Evolutionary conservation across 2,888 invertebrate genomes (phyloP).

Genomic region (Euzetes globulus): DNA sequence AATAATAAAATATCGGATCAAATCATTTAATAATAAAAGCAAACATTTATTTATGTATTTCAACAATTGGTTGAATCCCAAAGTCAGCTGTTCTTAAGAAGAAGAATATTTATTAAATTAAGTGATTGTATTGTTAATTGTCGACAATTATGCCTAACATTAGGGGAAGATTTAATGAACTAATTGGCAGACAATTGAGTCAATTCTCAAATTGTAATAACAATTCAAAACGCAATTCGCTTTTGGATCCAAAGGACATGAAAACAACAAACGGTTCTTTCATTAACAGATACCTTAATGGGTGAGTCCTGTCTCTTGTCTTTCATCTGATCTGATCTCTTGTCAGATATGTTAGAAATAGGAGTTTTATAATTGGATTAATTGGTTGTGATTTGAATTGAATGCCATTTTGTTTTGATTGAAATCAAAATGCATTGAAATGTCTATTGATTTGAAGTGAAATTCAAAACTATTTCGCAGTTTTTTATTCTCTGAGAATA

Average conservation of each 20-base stretch:
- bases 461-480: background rate
- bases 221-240: constrained; percentile 5
- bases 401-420: background rate
- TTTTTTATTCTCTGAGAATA: background rate
- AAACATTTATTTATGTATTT: background rate
- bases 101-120: background rate
- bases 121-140: background rate
- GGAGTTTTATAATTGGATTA: background rate
- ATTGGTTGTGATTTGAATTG: background rate
- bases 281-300: constrained; percentile 34
- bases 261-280: constrained; percentile 31
- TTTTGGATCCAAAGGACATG: constrained; percentile 1
- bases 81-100: too few relatives aligned
- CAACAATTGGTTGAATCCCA: background rate
- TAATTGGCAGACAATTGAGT: constrained; percentile 29
- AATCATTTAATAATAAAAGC: background rate
- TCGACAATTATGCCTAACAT: constrained; percentile 34
- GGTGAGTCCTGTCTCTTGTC: constrained; percentile 23
- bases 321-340: background rate
- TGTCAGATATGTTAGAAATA: background rate
- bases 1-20: too few relatives aligned
- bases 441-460: too few relatives aligned
- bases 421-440: too few relatives aligned
- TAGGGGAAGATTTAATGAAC: constrained; percentile 34
- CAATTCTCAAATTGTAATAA: constrained; percentile 1